Conservation (phyloP, 2,888 invertebrate species). For the Polietes domitor region DNA sequence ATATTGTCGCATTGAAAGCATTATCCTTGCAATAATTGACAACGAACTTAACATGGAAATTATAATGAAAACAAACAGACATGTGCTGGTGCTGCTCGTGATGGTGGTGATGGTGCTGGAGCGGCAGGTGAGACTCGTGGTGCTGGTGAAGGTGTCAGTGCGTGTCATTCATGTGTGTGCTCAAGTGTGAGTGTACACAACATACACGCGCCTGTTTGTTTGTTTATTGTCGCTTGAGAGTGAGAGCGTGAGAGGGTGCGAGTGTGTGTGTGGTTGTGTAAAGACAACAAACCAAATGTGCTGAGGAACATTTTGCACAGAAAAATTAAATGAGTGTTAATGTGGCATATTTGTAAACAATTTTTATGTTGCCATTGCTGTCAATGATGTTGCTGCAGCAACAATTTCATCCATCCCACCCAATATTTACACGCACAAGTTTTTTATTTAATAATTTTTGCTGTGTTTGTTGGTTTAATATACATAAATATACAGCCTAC, state of each 20-base stretch:
- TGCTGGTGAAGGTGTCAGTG: background rate
- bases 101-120: background rate
- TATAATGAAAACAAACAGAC: slow-evolving; percentile 55
- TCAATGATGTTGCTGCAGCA: background rate
- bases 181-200: background rate
- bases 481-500: background rate
- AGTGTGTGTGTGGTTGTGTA: background rate
- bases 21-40: slow-evolving; percentile 54
- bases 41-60: slow-evolving; percentile 56
- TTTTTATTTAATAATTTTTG: background rate
- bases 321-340: slow-evolving; percentile 13
- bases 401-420: background rate
- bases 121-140: background rate
- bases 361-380: background rate
- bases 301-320: background rate
- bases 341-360: slow-evolving; percentile 28
- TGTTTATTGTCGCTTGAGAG: background rate
- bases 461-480: background rate
- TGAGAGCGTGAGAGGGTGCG: background rate
- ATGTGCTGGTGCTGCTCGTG: background rate
- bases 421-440: background rate
- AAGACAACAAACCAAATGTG: background rate
- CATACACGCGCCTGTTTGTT: background rate
- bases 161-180: background rate
- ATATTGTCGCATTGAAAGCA: background rate